Conservation (phyloP, 2,797 vertebrate genomes). For the Tadarida brasiliensis region DNA sequence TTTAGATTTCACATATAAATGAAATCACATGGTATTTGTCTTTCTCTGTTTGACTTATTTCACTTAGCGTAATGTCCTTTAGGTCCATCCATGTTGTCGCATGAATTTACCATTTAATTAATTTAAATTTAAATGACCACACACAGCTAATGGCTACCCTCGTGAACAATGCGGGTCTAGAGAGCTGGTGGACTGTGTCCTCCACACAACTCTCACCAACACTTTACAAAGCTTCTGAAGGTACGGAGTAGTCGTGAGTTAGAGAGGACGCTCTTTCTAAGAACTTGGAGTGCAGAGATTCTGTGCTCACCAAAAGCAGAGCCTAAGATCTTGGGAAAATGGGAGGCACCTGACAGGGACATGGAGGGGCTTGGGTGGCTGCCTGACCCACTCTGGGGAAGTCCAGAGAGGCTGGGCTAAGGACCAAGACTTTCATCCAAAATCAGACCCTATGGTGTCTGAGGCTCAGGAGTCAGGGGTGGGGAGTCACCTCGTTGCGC, state of each 20-base stretch:
- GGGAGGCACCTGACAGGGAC: neutral
- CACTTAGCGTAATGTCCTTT: neutral
- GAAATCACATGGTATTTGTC: neutral
- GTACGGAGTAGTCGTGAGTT: neutral
- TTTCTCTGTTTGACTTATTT: neutral
- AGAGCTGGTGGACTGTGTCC: neutral
- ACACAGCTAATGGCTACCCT: neutral
- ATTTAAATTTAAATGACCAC: neutral
- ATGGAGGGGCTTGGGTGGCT: neutral
- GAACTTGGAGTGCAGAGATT: neutral
- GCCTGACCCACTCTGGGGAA: no score
- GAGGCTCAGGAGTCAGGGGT: neutral
- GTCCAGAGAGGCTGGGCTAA: neutral
- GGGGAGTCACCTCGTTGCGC: slow-evolving; percentile 90
- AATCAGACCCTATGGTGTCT: neutral
- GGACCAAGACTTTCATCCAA: neutral
- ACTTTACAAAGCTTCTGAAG: neutral
- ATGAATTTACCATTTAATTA: neutral
- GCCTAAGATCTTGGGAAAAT: neutral
- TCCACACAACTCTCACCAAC: neutral
- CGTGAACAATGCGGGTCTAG: neutral
- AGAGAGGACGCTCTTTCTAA: neutral
- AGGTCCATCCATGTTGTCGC: neutral
- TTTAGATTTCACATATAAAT: neutral
- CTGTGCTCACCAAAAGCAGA: neutral